phyloP scores from a whole-genome alignment of 2,888 invertebrate genomes.

The Clivina fossor region DNA sequence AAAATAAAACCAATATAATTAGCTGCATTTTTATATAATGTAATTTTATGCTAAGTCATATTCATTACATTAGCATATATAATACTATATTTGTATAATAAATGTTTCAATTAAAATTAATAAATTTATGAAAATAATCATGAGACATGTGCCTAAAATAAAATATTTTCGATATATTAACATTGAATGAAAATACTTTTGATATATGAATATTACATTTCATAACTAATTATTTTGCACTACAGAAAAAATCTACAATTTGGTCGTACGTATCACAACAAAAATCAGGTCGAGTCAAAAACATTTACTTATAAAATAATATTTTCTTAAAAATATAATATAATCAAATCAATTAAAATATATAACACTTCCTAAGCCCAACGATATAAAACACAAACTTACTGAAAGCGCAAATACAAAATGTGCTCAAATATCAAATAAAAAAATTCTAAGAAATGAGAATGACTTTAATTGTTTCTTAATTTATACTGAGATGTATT shows the following conservation, averaged over 20 bases:
- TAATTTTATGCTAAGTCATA: constrained; percentile 21
- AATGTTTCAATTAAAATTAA: constrained; percentile 16
- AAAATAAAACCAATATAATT: too few species aligned
- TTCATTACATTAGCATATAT: constrained; percentile 21
- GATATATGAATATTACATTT: constrained; percentile 11
- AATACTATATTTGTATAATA: constrained; percentile 24
- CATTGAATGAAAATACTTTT: constrained; percentile 12
- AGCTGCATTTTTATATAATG: constrained; percentile 18
- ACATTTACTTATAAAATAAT: too few species aligned
- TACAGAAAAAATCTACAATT: constrained; percentile 14
- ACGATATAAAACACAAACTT: too few species aligned
- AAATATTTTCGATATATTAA: constrained; percentile 4
- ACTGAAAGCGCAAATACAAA: too few species aligned
- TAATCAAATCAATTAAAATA: too few species aligned
- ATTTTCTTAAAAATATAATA: too few species aligned
- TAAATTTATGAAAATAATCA: constrained; percentile 20
- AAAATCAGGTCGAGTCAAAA: neutral
- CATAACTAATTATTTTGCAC: constrained; percentile 17
- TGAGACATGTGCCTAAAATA: constrained; percentile 12
- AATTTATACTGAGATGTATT: neutral
- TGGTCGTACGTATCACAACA: constrained; percentile 25
- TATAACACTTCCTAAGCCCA: too few species aligned
- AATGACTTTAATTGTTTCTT: neutral
- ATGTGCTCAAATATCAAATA: neutral
- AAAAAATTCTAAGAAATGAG: neutral